Evolutionary conservation across 2,113 vertebrate genomes (phyloP), one percentile per base, ranked within the genome.

Genomic region (Clupea harengus): DNA sequence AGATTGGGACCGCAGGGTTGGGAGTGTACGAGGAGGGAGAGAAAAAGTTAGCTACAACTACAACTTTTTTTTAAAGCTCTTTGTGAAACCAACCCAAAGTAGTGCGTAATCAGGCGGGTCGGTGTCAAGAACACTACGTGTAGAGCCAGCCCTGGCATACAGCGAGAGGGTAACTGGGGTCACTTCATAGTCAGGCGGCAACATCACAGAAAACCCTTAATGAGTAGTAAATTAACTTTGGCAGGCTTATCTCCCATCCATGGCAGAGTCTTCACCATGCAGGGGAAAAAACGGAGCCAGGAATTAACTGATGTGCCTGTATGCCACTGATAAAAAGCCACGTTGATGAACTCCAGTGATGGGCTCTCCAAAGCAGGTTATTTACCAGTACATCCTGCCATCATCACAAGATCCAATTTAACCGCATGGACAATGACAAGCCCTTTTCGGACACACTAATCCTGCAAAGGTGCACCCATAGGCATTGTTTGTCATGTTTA

Each of bases 201-300:
- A 17, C 28, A 78, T 78, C 28, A 39, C 72, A 78, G 72, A 6
- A 15, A 11, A 8, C 4, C 11, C 3, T 15, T 78, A 78, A 78
- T 78, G 72, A 44, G 72, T 5, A 78, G 28, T 78, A 78, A 78
- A 78, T 78, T 78, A 78, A 78, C 72, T 78, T 39, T 78, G 72
- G 72, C 28, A n/a, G 32, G 2, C 72, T 78, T 32, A 78, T 78
- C 72, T 78, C 13, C 25, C 25, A 44, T 78, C 72, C 72, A 78
- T 78, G 72, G 13, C 72, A 78, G 28, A 10, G 72, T 17, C 28
- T 32, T 17, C 25, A 32, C 72, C 72, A 44, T 44, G 28, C 67
- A 13, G 67, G 13, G 10, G 72, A 8, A 2, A 28, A 13, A 28
- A 25, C 64, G 64, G 64, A 60, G 22, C 54, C 54, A 60, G 54